Conservation (phyloP, 2,888 invertebrate genomes). For the Rhagonycha fulva region DNA sequence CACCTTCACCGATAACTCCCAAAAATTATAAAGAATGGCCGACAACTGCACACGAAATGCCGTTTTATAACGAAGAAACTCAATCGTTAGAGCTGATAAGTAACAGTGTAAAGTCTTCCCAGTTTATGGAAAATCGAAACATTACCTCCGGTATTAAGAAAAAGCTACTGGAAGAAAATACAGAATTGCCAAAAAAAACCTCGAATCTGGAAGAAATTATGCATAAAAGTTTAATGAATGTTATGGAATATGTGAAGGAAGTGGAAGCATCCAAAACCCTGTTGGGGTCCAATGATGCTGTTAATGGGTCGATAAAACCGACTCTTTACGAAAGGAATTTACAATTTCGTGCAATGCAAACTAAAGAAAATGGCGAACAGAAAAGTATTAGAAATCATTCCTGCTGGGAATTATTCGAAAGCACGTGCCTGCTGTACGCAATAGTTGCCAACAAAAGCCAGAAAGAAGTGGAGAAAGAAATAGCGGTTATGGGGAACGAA, state of each 20-base stretch:
- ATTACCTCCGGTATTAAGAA: not conserved
- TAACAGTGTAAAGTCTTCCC: not conserved
- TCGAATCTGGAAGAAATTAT: not conserved
- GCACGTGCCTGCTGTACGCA: not conserved
- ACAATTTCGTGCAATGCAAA: not conserved
- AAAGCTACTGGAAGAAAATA: not conserved
- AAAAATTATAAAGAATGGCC: conserved; percentile 42
- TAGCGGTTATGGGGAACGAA: not conserved
- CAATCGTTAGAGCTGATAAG: conserved; percentile 40
- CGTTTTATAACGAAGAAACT: conserved; percentile 46
- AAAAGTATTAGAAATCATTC: not conserved
- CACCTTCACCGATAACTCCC: conserved; percentile 31
- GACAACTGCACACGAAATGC: conserved; percentile 47
- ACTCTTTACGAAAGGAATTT: not conserved
- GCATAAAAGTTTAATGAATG: not conserved
- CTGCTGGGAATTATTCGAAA: not conserved
- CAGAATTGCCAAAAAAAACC: not conserved
- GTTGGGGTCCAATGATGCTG: not conserved
- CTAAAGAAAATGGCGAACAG: not conserved
- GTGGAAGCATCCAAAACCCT: not conserved
- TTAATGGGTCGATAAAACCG: not conserved
- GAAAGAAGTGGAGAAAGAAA: not conserved
- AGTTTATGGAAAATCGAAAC: not conserved
- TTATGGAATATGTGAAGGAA: not conserved
- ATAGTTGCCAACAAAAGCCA: not conserved